Percentiles rank a stretch among this genome's conserved stretches.
Conservation (phyloP, 2,797 vertebrate species). For the Aplochiton taeniatus region DNA sequence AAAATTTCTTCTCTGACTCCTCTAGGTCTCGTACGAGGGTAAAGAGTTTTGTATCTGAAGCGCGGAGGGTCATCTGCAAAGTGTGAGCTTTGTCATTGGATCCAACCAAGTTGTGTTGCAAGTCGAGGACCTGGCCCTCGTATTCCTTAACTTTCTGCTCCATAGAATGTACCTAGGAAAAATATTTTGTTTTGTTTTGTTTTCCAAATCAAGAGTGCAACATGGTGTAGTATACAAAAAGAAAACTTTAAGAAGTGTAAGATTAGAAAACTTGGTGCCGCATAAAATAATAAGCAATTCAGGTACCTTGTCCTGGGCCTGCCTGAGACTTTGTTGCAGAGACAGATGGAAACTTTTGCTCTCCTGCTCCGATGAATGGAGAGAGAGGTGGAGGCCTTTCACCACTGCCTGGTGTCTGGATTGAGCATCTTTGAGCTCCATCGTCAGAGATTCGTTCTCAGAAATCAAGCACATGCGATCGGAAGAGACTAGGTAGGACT, state of each 20-base stretch:
- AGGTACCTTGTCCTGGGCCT: conserved; percentile 3
- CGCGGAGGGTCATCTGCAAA: background rate
- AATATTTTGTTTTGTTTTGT: no score
- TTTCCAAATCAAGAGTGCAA: no score
- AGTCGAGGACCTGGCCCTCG: background rate
- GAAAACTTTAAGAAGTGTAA: no score
- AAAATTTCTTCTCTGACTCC: conserved; percentile 8
- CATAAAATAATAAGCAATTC: no score
- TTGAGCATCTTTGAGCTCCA: conserved; percentile 18
- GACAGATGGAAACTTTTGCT: background rate
- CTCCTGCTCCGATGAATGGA: conserved; percentile 3
- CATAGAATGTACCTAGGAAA: background rate
- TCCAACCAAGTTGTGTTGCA: conserved; percentile 5
- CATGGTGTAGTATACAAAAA: no score
- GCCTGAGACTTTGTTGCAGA: conserved; percentile 7
- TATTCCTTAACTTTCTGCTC: conserved; percentile 13
- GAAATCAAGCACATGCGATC: conserved; percentile 13
- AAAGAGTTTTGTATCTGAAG: background rate
- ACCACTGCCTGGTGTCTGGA: conserved; percentile 14
- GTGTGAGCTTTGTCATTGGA: background rate
- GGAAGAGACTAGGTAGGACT: conserved; percentile 1
- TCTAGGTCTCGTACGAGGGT: conserved; percentile 3
- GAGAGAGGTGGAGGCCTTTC: conserved; percentile 14
- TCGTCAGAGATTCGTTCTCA: conserved; percentile 19
- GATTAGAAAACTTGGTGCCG: no score